Evolutionary conservation across 2,888 invertebrate species (phyloP).

Genomic region (Eupithecia insigniata): DNA sequence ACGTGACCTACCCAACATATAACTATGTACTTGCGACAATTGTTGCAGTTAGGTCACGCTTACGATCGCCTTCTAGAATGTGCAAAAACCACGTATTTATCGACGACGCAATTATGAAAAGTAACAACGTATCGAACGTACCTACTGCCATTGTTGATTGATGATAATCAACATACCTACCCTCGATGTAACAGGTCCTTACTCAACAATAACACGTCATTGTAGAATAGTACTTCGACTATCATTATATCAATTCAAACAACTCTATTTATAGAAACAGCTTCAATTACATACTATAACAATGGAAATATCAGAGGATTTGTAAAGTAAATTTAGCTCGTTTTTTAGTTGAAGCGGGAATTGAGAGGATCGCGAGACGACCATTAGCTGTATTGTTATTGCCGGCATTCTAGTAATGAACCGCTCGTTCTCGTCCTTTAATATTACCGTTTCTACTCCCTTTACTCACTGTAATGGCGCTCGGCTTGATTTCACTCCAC

Average conservation of each 20-base stretch:
- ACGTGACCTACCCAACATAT: conserved; percentile 77
- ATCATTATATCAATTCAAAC: conserved; percentile 46
- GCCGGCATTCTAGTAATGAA: conserved; percentile 80
- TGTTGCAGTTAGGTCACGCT: conserved; percentile 44
- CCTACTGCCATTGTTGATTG: conserved; percentile 48
- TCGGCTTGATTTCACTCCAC: conserved; percentile 72
- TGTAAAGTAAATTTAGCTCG: conserved; percentile 61
- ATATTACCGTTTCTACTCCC: conserved; percentile 74
- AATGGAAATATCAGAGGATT: conserved; percentile 53
- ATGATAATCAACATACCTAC: conserved; percentile 52
- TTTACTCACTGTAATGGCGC: conserved; percentile 70
- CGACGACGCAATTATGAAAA: conserved; percentile 29
- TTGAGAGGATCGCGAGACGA: conserved; percentile 72
- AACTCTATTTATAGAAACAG: conserved; percentile 48
- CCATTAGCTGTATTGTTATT: conserved; percentile 83
- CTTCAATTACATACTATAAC: conserved; percentile 37
- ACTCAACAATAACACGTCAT: conserved; percentile 61
- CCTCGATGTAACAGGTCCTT: conserved; percentile 44
- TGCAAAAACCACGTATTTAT: conserved; percentile 43
- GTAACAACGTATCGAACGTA: conserved; percentile 31
- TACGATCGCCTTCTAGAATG: conserved; percentile 46
- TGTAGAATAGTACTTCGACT: conserved; percentile 45
- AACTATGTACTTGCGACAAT: conserved; percentile 55
- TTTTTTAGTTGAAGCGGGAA: conserved; percentile 71
- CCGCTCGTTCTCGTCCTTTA: conserved; percentile 80